Conservation (phyloP, 2,113 vertebrate species). For the Myrmecobius fasciatus region DNA sequence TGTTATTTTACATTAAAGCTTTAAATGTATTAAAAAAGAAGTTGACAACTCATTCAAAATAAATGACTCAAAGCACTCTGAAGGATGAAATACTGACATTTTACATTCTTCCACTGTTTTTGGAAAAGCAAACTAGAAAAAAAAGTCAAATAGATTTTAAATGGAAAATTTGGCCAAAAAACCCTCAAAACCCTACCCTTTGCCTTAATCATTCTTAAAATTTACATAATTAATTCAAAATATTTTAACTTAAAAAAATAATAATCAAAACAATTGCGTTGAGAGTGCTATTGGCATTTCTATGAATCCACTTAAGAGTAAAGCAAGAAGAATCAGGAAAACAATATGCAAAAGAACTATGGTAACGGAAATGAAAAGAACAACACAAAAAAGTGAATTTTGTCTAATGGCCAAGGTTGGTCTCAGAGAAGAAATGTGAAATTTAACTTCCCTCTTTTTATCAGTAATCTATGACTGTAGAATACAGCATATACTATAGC, state of each 20-base stretch:
- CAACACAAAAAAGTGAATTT: background rate
- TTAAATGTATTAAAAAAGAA: background rate
- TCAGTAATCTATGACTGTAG: background rate
- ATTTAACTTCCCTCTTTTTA: background rate
- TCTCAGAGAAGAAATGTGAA: background rate
- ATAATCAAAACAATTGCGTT: background rate
- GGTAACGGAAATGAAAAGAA: background rate
- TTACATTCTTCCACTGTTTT: conserved; percentile 4
- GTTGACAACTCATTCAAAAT: background rate
- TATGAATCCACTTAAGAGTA: background rate
- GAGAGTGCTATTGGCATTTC: background rate
- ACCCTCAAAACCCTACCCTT: background rate
- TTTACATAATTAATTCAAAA: background rate
- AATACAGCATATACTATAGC: background rate
- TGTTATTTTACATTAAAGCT: background rate
- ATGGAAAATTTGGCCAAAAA: conserved; percentile 4
- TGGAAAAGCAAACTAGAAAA: background rate
- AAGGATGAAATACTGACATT: conserved; percentile 7
- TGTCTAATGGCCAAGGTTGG: background rate
- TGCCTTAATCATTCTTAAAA: conserved; percentile 31
- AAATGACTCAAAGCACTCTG: background rate
- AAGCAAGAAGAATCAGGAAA: background rate
- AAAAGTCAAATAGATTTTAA: conserved; percentile 5
- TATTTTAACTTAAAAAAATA: background rate
- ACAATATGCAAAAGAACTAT: background rate